Evolutionary conservation across 2,113 vertebrate species (phyloP).

Genomic region (Alosa alosa): DNA sequence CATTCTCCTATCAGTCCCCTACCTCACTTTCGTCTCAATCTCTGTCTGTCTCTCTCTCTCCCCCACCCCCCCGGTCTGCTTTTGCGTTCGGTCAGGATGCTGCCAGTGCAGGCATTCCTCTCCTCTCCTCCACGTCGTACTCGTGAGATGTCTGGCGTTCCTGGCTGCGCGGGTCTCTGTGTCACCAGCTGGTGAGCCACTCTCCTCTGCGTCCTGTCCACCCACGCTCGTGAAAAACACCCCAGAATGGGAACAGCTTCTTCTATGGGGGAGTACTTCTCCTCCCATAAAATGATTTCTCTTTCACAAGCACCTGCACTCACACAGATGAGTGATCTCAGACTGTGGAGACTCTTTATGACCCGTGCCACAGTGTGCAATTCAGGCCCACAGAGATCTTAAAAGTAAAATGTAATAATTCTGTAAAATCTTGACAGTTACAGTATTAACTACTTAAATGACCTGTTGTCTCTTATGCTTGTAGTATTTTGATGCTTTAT

Average conservation of each 20-base stretch:
- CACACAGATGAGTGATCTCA: neutral
- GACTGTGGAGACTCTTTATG: neutral
- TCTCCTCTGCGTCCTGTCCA: constrained; percentile 36
- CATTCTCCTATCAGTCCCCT: neutral
- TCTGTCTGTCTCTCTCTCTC: constrained; percentile 12
- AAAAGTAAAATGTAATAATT: no score
- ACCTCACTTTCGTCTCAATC: constrained; percentile 14
- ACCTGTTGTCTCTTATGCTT: no score
- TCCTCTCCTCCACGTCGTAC: constrained; percentile 48
- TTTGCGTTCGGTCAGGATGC: constrained; percentile 61
- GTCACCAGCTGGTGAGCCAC: constrained; percentile 52
- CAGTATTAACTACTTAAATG: no score
- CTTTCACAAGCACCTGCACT: neutral
- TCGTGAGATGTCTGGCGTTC: constrained; percentile 69
- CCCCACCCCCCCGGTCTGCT: constrained; percentile 35
- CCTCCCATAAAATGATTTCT: neutral
- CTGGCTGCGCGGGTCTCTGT: constrained; percentile 43
- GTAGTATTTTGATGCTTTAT: no score
- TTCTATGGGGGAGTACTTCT: neutral
- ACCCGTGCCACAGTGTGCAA: neutral
- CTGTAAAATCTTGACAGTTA: no score
- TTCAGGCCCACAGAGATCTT: no score
- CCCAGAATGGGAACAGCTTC: no score
- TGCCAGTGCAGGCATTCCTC: constrained; percentile 51
- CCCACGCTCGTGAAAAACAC: constrained; percentile 31